phyloP scores from a whole-genome alignment of 2,113 vertebrate genomes.

The Ifrita kowaldi region DNA sequence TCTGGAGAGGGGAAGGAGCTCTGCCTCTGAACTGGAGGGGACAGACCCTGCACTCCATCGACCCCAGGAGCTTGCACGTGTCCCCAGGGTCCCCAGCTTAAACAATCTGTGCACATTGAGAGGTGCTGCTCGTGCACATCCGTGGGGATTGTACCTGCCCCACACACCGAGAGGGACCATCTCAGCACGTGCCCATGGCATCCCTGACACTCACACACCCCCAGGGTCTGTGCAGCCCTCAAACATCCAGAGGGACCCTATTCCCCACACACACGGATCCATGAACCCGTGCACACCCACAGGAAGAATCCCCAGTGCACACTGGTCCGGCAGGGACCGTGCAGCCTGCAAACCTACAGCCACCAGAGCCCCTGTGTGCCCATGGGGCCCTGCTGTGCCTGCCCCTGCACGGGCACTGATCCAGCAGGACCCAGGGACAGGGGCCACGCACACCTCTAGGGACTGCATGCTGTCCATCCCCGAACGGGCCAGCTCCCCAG shows the following conservation, averaged over 20 bases:
- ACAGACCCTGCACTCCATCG: not conserved
- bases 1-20: not conserved
- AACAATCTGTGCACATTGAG: not conserved
- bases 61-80: fast-evolving
- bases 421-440: not conserved
- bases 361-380: not conserved
- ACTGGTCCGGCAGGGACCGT: fast-evolving
- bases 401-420: not conserved
- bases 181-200: not conserved
- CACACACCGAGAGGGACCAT: fast-evolving
- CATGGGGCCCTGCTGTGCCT: not conserved
- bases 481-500: not conserved
- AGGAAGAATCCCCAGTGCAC: not conserved
- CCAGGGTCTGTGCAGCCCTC: not conserved
- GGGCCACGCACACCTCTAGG: not conserved
- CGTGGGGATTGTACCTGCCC: not conserved
- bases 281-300: fast-evolving
- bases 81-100: not conserved
- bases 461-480: not conserved
- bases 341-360: not conserved
- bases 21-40: not conserved
- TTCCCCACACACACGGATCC: fast-evolving
- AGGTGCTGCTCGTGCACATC: not conserved
- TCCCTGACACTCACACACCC: too few relatives aligned
- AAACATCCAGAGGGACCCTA: not conserved